Evolutionary conservation across 2,113 vertebrate species (phyloP).

Genomic region (Nerophis lumbriciformis): DNA sequence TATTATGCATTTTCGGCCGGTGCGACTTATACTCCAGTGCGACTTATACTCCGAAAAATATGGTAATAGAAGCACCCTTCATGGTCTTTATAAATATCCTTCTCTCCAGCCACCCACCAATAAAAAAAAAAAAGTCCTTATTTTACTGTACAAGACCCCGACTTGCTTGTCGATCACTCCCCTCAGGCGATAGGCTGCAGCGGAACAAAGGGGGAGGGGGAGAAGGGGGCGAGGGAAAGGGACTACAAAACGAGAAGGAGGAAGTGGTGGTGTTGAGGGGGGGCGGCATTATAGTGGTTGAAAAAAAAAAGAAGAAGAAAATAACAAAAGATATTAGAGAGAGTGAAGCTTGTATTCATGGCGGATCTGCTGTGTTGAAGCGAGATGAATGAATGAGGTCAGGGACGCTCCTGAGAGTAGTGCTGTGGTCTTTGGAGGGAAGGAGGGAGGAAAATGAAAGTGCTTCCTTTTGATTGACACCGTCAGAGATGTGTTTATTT

Average conservation of each 20-base stretch:
- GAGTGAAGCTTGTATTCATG: slow-evolving; percentile 51
- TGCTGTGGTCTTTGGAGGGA: background rate
- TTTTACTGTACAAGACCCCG: slow-evolving; percentile 36
- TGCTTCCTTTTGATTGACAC: background rate
- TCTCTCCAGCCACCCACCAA: slow-evolving; percentile 33
- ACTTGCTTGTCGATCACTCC: slow-evolving; percentile 67
- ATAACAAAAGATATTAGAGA: slow-evolving; percentile 13
- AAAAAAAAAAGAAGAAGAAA: background rate
- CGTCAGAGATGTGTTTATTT: background rate
- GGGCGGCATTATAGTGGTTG: slow-evolving; percentile 28
- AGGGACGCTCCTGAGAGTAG: slow-evolving; percentile 67
- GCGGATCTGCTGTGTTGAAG: slow-evolving; percentile 57
- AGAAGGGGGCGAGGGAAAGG: too few species aligned
- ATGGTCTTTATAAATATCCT: too few species aligned
- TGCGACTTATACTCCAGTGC: too few species aligned
- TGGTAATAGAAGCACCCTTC: too few species aligned
- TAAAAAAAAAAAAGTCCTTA: slow-evolving; percentile 32
- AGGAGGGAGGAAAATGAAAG: background rate
- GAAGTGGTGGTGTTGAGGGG: slow-evolving; percentile 31
- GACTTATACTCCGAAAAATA: too few species aligned
- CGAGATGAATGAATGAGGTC: slow-evolving; percentile 71
- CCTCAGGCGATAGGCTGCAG: slow-evolving; percentile 54
- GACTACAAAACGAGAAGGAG: background rate
- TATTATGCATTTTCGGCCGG: too few species aligned
- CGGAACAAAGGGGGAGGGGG: slow-evolving; percentile 18